A percentile compares a stretch with the other conserved stretches of the same genome.
Conservation (phyloP, 2,888 invertebrate species). For the Eugnorisma glareosa region DNA sequence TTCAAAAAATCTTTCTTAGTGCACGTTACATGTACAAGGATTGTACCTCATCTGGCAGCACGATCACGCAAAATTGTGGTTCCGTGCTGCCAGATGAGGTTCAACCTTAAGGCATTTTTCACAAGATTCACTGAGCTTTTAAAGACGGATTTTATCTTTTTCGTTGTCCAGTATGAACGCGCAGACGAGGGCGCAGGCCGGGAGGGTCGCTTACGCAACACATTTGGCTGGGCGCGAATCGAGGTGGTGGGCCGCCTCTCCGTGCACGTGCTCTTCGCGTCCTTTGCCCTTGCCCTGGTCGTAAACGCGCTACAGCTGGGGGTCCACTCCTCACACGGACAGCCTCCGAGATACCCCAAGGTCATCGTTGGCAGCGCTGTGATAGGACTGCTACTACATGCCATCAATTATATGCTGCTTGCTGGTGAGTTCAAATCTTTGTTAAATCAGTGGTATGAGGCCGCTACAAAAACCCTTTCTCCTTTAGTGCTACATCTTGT, state of each 20-base stretch:
- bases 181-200: conserved; percentile 88
- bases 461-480: no score
- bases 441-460: neutral
- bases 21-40: neutral
- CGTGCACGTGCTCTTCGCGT: conserved; percentile 95
- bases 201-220: conserved; percentile 95
- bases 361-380: conserved; percentile 94
- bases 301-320: conserved; percentile 96
- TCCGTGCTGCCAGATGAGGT: neutral
- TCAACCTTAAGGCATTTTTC: neutral
- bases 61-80: neutral
- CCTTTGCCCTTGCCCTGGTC: conserved; percentile 95
- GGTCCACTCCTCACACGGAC: conserved; percentile 91
- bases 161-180: conserved; percentile 81
- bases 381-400: conserved; percentile 94
- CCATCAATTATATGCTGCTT: conserved; percentile 94
- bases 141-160: neutral
- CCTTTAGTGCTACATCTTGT: no score
- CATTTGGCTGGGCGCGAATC: conserved; percentile 97
- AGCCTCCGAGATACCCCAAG: conserved; percentile 91
- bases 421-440: conserved; percentile 91
- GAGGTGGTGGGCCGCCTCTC: conserved; percentile 96
- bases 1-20: neutral
- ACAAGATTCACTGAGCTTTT: neutral
- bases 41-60: neutral